Base-by-base conservation (phyloP, 2,113 vertebrate genomes). In the Chamaea fasciata region DNA sequence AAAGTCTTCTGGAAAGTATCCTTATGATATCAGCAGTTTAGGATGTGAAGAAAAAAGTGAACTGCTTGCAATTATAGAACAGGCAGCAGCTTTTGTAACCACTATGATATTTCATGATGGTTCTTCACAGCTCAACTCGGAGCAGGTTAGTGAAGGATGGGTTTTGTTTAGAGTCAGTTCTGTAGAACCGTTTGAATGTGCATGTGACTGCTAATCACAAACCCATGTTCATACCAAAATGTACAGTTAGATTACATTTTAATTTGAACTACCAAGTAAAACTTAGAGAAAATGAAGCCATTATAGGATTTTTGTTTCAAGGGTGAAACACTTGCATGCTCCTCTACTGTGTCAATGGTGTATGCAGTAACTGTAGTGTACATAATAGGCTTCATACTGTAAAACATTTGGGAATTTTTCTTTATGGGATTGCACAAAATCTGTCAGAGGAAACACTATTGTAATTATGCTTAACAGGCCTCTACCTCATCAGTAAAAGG, bases 21-120 rank as follows among this genome's bases (percentile, higher is more conserved):
- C 98, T 49, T 97, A 96, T 71, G 98, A 99, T 82, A 52, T 95
- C 85, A 95, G 96, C 55, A 95, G 55, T 71, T 94, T 99, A 59
- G 96, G 94, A 76, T 33, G 68, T 64, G 94, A 97, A 42, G 98
- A 98, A 87, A 98, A 95, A 94, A 83, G 57, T n/a, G 88, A 96
- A 74, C 83, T 99, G 60, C 94, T 98, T 53, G 93, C 97, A 94
- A 71, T 69, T 31, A 80, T 97, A 35, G 49, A 49, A 10, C 89
- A 88, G 74, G 98, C 98, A 31, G 86, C 77, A 53, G 96, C 97
- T 15, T 86, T 99, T 77, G 96, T 98, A 69, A 89, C 98, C 10
- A 98, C 98, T 6, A 97, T 99, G 98, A 49, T 99, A 39, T 98
- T 98, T 95, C 97, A 97, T 57, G 98, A 99, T 71, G 99, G 99